Evolutionary conservation across 2,113 vertebrate species (phyloP).

Genomic region (Microtus montanus): DNA sequence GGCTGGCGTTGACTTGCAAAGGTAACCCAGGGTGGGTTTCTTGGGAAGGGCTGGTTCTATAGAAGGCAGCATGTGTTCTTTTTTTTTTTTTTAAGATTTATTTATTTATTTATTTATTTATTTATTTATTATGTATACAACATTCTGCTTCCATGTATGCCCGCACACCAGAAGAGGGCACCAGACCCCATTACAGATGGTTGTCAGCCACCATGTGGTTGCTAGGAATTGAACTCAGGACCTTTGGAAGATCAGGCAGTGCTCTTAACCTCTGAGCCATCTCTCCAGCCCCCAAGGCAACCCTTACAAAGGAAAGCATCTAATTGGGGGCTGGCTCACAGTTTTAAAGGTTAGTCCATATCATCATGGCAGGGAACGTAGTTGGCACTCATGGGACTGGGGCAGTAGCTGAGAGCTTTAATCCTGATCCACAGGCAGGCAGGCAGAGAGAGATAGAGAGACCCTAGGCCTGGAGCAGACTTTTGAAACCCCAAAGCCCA

Average conservation of each 20-base stretch:
- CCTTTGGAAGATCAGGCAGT: no score
- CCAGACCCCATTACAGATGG: no score
- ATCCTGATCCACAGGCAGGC: not conserved
- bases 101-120: no score
- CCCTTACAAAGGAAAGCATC: no score
- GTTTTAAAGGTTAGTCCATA: not conserved
- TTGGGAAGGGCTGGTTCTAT: not conserved
- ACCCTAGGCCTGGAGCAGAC: not conserved
- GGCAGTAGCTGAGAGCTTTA: not conserved
- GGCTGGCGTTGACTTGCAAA: not conserved
- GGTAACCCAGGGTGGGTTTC: not conserved
- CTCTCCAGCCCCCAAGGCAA: no score
- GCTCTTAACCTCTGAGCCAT: no score
- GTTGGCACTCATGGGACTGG: not conserved
- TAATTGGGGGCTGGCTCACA: not conserved
- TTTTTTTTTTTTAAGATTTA: no score
- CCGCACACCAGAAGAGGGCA: no score
- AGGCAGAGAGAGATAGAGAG: not conserved
- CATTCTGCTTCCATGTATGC: no score
- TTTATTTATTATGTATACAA: no score
- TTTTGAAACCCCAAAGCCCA: not conserved
- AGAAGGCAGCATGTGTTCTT: fast-evolving
- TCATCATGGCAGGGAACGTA: not conserved
- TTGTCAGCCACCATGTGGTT: no score
- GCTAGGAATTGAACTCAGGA: no score